phyloP scores from a whole-genome alignment of 2,888 invertebrate genomes.

The Griposia aprilina region DNA sequence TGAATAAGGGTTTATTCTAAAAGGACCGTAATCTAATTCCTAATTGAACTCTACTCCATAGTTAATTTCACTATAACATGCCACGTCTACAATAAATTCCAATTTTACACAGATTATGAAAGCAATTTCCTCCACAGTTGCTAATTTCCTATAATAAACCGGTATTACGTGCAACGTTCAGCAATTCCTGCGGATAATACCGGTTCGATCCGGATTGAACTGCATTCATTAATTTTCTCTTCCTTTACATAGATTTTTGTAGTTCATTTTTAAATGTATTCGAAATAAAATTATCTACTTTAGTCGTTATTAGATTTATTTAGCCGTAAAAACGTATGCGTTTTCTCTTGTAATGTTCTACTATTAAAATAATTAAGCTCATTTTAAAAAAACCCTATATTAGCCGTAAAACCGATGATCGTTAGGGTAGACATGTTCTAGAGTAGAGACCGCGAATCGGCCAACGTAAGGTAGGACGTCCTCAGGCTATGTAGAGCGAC shows the following conservation, averaged over 20 bases:
- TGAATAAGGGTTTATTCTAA: no score
- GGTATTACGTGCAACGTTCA: constrained; percentile 45
- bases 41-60: not conserved
- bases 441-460: no score
- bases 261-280: constrained; percentile 23
- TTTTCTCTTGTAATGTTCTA: not conserved
- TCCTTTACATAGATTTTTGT: constrained; percentile 1
- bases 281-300: constrained; percentile 12
- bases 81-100: constrained; percentile 30
- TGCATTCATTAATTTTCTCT: constrained; percentile 62
- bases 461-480: no score
- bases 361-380: not conserved
- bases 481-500: no score
- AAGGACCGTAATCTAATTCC: not conserved
- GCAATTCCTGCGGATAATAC: constrained; percentile 51
- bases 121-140: constrained; percentile 57
- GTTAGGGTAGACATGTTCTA: no score
- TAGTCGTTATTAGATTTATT: not conserved
- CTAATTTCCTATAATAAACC: constrained; percentile 64
- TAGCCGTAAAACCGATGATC: no score
- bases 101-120: constrained; percentile 51
- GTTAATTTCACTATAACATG: not conserved
- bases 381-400: not conserved
- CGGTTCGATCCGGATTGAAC: constrained; percentile 51
- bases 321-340: not conserved